phyloP scores from a whole-genome alignment of 2,888 invertebrate genomes.

The Dynastes tityus region DNA sequence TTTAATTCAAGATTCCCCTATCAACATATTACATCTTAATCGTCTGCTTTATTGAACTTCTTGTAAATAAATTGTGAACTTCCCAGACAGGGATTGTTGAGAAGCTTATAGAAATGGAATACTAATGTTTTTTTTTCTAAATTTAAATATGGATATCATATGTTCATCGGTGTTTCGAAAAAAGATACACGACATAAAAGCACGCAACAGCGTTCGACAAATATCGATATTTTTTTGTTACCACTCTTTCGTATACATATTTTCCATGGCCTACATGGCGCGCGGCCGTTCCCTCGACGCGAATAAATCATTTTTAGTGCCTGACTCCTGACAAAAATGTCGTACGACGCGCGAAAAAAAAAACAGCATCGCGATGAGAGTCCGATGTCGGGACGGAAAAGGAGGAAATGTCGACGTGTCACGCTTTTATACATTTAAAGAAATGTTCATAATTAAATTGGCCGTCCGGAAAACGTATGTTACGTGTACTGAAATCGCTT shows the following conservation, averaged over 20 bases:
- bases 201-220: too few relatives aligned
- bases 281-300: neutral
- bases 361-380: neutral
- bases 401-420: constrained; percentile 14
- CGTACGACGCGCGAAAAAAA: neutral
- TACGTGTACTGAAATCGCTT: constrained; percentile 18
- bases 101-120: too few relatives aligned
- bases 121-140: too few relatives aligned
- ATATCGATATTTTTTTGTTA: too few relatives aligned
- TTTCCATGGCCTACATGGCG: neutral
- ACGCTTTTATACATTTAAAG: constrained; percentile 13
- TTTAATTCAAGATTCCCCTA: too few relatives aligned
- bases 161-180: too few relatives aligned
- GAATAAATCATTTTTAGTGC: constrained; percentile 14
- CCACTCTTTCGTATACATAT: neutral
- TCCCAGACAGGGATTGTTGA: too few relatives aligned
- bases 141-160: too few relatives aligned
- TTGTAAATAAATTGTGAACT: too few relatives aligned
- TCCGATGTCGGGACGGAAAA: neutral
- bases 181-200: too few relatives aligned
- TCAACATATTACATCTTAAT: too few relatives aligned
- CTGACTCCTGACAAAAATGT: constrained; percentile 23
- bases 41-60: too few relatives aligned
- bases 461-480: constrained; percentile 8
- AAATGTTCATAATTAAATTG: constrained; percentile 21